Conservation (phyloP, 1,140 invertebrate genomes). For the Polyergus mexicanus region DNA sequence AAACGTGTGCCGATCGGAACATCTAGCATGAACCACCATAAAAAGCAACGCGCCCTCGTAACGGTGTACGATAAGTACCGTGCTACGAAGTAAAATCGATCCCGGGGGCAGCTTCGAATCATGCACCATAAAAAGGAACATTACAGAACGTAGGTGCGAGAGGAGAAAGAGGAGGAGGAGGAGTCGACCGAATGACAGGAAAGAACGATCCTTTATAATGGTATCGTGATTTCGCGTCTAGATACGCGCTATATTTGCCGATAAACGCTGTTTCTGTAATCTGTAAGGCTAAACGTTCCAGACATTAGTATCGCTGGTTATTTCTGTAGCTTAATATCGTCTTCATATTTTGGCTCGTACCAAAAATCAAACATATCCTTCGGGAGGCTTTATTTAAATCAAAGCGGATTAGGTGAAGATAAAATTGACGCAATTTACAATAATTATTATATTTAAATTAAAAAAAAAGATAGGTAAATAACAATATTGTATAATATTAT, state of each 20-base stretch:
- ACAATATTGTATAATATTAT: not conserved
- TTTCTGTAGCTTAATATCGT: constrained; percentile 3
- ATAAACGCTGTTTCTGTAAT: constrained; percentile 73
- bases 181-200: constrained; percentile 22
- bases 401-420: not conserved
- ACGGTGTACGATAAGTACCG: constrained; percentile 80
- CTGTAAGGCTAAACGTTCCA: constrained; percentile 79
- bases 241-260: constrained; percentile 78
- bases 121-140: constrained; percentile 84
- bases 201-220: constrained; percentile 78
- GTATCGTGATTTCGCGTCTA: constrained; percentile 82
- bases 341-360: not conserved
- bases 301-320: constrained; percentile 75
- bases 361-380: not conserved
- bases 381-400: not conserved
- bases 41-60: constrained; percentile 81
- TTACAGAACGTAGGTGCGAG: constrained; percentile 74
- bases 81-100: constrained; percentile 84
- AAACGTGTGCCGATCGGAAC: constrained; percentile 66
- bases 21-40: constrained; percentile 74
- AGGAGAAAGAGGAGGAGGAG: constrained; percentile 23
- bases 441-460: constrained; percentile 12
- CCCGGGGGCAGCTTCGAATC: constrained; percentile 81
- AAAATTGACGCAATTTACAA: not conserved
- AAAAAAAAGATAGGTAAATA: not conserved